phyloP scores from a whole-genome alignment of 2,113 vertebrate species.

The Phylloscopus whistleri region DNA sequence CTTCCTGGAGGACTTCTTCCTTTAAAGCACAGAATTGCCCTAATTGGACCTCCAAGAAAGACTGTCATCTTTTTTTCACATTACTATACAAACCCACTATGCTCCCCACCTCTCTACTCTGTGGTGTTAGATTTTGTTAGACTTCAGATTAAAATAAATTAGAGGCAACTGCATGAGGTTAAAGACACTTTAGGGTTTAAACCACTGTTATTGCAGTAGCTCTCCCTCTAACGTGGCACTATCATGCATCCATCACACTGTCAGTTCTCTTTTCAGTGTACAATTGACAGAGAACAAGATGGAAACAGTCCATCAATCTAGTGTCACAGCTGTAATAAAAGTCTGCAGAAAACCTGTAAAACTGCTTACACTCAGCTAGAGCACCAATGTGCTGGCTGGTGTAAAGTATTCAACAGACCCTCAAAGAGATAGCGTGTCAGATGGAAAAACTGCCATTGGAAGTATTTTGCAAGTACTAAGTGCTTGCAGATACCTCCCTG shows the following conservation, averaged over 20 bases:
- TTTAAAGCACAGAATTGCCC: slow-evolving; percentile 59
- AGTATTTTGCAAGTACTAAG: background rate
- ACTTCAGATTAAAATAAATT: slow-evolving; percentile 65
- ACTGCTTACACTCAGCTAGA: slow-evolving; percentile 61
- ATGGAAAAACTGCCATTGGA: slow-evolving; percentile 40
- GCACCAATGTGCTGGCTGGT: slow-evolving; percentile 41
- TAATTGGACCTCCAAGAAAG: slow-evolving; percentile 60
- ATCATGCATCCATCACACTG: slow-evolving; percentile 73
- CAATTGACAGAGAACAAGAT: slow-evolving; percentile 77
- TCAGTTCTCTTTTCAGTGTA: slow-evolving; percentile 70
- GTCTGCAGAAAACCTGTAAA: slow-evolving; percentile 74
- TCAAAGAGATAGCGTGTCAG: slow-evolving; percentile 51
- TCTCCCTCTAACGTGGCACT: slow-evolving; percentile 56
- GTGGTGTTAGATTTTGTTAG: slow-evolving; percentile 5
- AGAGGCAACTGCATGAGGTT: slow-evolving; percentile 42
- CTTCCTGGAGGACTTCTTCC: slow-evolving; percentile 67
- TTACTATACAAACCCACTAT: background rate
- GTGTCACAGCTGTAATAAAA: slow-evolving; percentile 77
- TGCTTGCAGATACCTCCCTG: background rate
- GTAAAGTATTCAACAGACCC: slow-evolving; percentile 52
- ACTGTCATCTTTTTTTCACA: slow-evolving; percentile 23
- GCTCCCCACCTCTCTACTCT: background rate
- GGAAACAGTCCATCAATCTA: slow-evolving; percentile 79
- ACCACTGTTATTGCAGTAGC: slow-evolving; percentile 56
- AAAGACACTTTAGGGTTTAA: slow-evolving; percentile 17